phyloP scores from a whole-genome alignment of 2,797 vertebrate species.

The Neostethus bicornis region DNA sequence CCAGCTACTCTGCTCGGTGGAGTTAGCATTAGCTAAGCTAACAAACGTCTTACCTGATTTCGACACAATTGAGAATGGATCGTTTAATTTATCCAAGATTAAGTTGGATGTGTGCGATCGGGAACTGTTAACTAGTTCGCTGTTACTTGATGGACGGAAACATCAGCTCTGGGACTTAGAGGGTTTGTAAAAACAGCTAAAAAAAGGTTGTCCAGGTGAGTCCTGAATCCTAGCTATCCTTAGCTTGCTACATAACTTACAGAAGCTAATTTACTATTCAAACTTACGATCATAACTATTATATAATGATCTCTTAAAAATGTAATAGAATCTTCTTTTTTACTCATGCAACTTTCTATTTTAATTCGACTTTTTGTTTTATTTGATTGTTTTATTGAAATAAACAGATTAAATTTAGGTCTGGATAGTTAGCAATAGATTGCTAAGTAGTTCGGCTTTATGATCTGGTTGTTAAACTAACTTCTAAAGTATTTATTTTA shows the following conservation, averaged over 20 bases:
- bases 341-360: neutral
- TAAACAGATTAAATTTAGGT: slow-evolving; percentile 17
- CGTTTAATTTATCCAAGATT: slow-evolving; percentile 35
- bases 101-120: slow-evolving; percentile 22
- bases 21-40: slow-evolving; percentile 73
- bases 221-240: slow-evolving; percentile 33
- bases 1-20: slow-evolving; percentile 40
- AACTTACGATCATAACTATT: neutral
- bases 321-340: no score
- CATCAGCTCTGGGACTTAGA: slow-evolving; percentile 33
- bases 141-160: slow-evolving; percentile 49
- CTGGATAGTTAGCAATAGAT: slow-evolving; percentile 39
- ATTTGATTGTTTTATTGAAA: neutral
- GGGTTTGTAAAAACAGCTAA: slow-evolving; percentile 51
- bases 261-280: slow-evolving; percentile 20
- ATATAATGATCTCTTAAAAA: neutral
- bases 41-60: slow-evolving; percentile 59
- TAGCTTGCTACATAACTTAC: slow-evolving; percentile 44
- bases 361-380: neutral
- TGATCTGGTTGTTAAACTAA: neutral
- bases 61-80: slow-evolving; percentile 52
- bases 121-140: slow-evolving; percentile 49
- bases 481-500: no score
- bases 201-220: slow-evolving; percentile 73
- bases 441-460: slow-evolving; percentile 34